Conservation (phyloP, 2,797 vertebrate species). For the Dendrocincla tyrannina region DNA sequence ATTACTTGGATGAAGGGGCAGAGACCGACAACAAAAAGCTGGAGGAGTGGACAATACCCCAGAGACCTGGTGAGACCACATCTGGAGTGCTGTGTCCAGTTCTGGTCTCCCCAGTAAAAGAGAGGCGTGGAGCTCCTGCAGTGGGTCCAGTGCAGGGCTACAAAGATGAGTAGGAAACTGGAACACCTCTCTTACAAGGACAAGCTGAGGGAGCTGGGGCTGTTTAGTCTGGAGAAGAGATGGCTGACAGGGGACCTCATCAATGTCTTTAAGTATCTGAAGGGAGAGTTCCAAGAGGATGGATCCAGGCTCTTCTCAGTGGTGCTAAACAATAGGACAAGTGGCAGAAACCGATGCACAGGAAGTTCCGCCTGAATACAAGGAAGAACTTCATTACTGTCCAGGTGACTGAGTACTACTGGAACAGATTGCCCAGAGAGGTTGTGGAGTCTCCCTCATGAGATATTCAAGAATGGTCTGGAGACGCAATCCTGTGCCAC, state of each 20-base stretch:
- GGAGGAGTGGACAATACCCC: not conserved
- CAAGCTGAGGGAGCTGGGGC: not conserved
- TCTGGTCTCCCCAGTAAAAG: not conserved
- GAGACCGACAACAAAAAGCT: not conserved
- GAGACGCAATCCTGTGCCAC: not conserved
- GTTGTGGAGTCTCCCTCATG: not conserved
- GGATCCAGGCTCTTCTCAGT: not conserved
- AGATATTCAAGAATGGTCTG: not conserved
- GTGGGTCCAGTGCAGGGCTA: not conserved
- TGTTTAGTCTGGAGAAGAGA: not conserved
- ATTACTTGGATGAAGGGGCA: not conserved
- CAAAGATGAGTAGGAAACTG: not conserved
- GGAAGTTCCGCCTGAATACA: not conserved
- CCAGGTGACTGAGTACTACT: not conserved
- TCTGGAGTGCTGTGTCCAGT: too few relatives aligned
- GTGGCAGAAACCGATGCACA: not conserved
- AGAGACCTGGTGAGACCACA: not conserved
- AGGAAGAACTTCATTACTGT: not conserved
- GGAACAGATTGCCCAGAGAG: not conserved
- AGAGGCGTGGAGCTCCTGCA: accelerated
- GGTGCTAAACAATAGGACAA: not conserved
- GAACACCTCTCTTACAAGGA: not conserved
- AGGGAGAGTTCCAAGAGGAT: not conserved
- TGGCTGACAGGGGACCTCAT: not conserved
- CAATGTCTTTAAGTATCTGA: not conserved